Base-by-base conservation (phyloP, 1,140 invertebrate species). In the Diorhabda elongata region DNA sequence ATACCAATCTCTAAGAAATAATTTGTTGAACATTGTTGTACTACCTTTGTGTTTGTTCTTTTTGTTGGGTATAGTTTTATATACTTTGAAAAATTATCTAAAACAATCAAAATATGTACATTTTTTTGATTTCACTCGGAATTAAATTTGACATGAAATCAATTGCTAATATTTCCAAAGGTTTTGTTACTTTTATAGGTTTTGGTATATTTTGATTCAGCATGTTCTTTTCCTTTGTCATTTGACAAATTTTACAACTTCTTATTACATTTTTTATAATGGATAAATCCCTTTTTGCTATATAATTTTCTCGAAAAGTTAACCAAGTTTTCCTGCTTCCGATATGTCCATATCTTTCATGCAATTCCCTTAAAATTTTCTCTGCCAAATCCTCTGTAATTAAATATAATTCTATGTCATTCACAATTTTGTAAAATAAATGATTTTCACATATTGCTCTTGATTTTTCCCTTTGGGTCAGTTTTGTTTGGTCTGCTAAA, bases 311-410 rank as follows among this genome's bases (percentile, higher is more conserved):
- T 43, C 44, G 26, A 4, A 64, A 64, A 11, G 26, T 64, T 11
- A 64, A 11, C 47, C 47, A 64, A 3, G 47, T 64, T 56, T 64
- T 64, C 26, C 63, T 3, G 47, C 4, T 57, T 0, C 44, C 63
- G 11, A 64, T 64, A 11, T 64, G 63, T 56, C 4, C 4, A 52
- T 64, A 64, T 64, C 56, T 64, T 47, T 47, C 26, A 56, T 64
- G 47, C 3, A 64, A 52, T 8, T 56, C 41, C 3, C 42, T 26
- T 7, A 3, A 42, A n/a, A 64, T 9, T 56, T 0, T 43, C 42
- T 64, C 4, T n/a, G 63, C 4, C 7, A 64, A 26, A 26, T 26
- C 26, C 26, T 26, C 26, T 26, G 26, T 26, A 26, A 26, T 26
- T 26, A 26, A 26, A 11, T 64, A 64, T 5, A 64, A 26, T 64